Evolutionary conservation across 2,113 vertebrate genomes (phyloP), one percentile per base, ranked within the genome.

Genomic region (Probosciger aterrimus): DNA sequence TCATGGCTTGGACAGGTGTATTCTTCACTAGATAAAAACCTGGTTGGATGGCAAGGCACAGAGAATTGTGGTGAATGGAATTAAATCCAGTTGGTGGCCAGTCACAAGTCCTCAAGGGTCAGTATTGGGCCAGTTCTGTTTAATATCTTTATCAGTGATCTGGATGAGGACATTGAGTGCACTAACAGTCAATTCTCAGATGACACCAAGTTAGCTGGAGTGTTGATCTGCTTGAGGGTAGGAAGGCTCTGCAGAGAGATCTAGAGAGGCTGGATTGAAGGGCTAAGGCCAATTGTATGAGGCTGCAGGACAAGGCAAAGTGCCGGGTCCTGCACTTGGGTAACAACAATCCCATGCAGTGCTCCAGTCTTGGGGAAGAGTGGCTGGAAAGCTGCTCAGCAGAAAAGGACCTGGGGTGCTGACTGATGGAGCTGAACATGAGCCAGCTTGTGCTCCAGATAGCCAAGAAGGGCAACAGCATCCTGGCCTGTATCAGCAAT

Each of bases 91-190:
- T 39, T 44, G n/a, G 18, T 2, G 4, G 25, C 25, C 1, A 4
- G 23, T 41, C 35, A 80, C 50, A 41, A 37, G 15, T 55, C 27
- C 23, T 7, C 9, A 46, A 18, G 47, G 5, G 7, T 92, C 22
- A 24, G 15, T 43, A 22, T 9, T 64, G 23, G 23, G 11, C 13
- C 7, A 43, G 8, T 16, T 74, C 17, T 74, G 11, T 47, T 53
- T 23, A 31, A 27, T 14, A 53, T 27, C 19, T 67, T 73, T 47
- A 24, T 8, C 35, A 16, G 22, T 74, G 10, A 80, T 18, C 20
- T 46, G 11, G 8, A 9, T 2, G 4, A 73, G 33, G 18, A 7
- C 4, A 46, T 60, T 0, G 1, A 80, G 39, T 25, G 19, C 14
- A 19, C 9, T 5, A 17, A 67, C 14, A 35, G 18, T 27, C 8